These are phyloP conservation scores for Lophura nycthemera DNA, from an alignment of 2,113 vertebrate genomes.

Conservation along the genomic window DNA sequence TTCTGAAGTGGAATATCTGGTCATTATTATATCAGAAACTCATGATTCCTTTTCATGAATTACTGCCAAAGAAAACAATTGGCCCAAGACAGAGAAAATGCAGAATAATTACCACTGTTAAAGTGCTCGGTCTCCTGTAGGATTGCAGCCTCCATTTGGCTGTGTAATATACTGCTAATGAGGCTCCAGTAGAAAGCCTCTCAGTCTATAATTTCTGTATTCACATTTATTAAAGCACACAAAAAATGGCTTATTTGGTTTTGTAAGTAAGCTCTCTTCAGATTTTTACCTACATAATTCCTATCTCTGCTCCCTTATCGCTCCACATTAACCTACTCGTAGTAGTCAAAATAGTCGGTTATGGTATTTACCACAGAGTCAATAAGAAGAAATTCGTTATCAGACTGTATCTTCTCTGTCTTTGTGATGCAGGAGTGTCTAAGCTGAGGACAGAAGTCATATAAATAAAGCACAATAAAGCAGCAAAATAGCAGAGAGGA, in stretches of 20 bases:
- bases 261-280: not conserved
- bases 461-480: not conserved
- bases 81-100: not conserved
- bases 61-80: conserved; percentile 13
- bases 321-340: not conserved
- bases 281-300: not conserved
- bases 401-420: not conserved
- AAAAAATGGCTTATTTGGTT: not conserved
- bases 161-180: not conserved
- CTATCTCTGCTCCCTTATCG: not conserved
- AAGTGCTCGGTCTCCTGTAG: not conserved
- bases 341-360: not conserved
- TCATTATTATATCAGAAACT: conserved; percentile 7
- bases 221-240: not conserved
- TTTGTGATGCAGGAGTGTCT: not conserved
- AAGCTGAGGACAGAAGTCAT: not conserved
- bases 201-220: not conserved
- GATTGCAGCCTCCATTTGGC: not conserved
- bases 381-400: not conserved
- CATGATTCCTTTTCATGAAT: conserved; percentile 17
- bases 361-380: not conserved
- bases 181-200: not conserved
- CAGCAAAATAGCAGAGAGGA: not conserved
- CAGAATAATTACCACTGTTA: conserved; percentile 9
- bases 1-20: not conserved